These are phyloP conservation scores for Morone saxatilis DNA, from an alignment of 2,113 vertebrate species.

Conservation along the genomic window DNA sequence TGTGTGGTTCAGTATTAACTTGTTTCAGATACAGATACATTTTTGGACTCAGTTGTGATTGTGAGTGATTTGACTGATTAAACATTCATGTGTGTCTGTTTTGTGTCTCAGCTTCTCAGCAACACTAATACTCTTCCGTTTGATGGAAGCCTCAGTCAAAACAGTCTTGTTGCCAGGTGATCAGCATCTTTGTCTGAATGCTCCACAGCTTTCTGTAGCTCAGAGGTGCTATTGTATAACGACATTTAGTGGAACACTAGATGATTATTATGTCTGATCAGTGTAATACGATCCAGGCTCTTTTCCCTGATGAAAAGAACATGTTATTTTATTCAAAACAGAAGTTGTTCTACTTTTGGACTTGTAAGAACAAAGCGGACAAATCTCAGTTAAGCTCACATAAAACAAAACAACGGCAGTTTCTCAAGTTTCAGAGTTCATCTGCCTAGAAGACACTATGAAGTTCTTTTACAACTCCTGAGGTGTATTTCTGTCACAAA, in stretches of 20 bases:
- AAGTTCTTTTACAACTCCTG: too few species aligned
- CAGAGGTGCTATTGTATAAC: conserved; percentile 5
- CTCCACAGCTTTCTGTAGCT: not conserved
- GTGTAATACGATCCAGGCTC: not conserved
- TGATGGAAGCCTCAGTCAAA: conserved; percentile 41
- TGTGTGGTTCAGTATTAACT: not conserved
- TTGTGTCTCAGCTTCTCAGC: not conserved
- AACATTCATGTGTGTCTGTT: not conserved
- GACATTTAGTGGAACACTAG: not conserved
- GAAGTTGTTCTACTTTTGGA: not conserved
- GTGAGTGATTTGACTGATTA: not conserved
- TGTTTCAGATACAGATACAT: not conserved
- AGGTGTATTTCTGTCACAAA: too few species aligned
- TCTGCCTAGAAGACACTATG: too few species aligned
- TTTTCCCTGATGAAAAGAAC: not conserved
- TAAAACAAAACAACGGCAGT: not conserved
- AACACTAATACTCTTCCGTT: not conserved
- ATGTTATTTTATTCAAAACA: not conserved
- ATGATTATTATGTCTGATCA: conserved; percentile 8
- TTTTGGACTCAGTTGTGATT: not conserved
- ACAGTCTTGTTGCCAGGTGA: conserved; percentile 35
- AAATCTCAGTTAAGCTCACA: not conserved
- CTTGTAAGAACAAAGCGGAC: not conserved
- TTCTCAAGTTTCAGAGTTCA: not conserved
- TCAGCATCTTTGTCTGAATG: conserved; percentile 11